Base-by-base conservation (phyloP, 2,113 vertebrate species). In the Paradoxurus hermaphroditus region DNA sequence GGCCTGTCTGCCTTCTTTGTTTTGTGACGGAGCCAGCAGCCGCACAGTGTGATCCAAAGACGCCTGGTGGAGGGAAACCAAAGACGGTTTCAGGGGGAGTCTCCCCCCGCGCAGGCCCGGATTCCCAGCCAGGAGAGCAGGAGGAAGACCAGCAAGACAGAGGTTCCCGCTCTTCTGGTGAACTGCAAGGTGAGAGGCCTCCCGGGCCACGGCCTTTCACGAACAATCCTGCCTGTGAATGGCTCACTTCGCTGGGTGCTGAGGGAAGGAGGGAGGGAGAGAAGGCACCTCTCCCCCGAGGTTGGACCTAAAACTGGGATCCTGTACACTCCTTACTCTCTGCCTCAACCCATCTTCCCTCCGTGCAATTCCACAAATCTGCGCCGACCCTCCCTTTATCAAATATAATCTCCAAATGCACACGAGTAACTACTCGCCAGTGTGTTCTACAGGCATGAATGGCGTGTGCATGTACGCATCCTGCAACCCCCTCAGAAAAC, bases 31-130 rank as follows among this genome's bases (percentile, higher is more conserved):
- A 98, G 94, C 53, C 96, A 99, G 99, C 99, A 99, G 99, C 99
- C 99, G 31, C 99, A 99, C 96, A 99, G 98, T 3, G 99, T 99
- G 90, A 99, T 99, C 90, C 99, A 99, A 98, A 98, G 99, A 21
- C 99, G 99, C 95, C 99, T 99, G 95, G 96, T 99, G 96, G 99
- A 99, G 97, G 99, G 99, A 56, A 99, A 99, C 98, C 99, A 99
- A 95, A 99, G 98, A 3, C 98, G 98, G 95, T 98, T 99, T 77
- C 98, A 98, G 5, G 98, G 98, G 0, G 99, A 99, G 95, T 99
- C 99, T 41, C 99, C 99, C 0, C 98, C 99, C 83, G 99, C 98
- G 4, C 99, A 99, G 97, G 98, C 92, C 96, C 99, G 97, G 92
- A 98, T 98, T 15, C 98, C 97, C 0, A 86, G 96, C 29, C 98